A percentile compares a stretch with the other conserved stretches of the same genome.
These are phyloP conservation scores for Recurvirostra avosetta DNA, from an alignment of 2,113 vertebrate genomes.

Conservation along the genomic window DNA sequence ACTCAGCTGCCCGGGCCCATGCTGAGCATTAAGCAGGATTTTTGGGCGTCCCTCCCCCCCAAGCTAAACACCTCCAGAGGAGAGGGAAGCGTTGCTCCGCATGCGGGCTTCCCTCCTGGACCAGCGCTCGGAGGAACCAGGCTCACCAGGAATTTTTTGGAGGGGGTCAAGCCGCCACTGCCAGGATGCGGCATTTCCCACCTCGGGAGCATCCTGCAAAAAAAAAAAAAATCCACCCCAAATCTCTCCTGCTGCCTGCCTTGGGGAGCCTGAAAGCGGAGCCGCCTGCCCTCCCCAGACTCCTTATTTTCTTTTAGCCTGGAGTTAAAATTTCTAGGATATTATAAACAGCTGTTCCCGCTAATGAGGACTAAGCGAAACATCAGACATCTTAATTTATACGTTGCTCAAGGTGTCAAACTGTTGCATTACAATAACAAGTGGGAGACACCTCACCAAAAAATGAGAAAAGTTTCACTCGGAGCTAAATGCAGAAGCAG, in stretches of 20 bases:
- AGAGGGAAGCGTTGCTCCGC: rapidly evolving
- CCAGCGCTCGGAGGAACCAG: rapidly evolving
- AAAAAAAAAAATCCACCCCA: neutral
- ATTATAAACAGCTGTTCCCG: neutral
- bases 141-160: neutral
- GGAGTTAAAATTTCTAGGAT: neutral
- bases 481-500: neutral
- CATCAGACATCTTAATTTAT: constrained; percentile 23
- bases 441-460: neutral
- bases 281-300: neutral
- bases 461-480: neutral
- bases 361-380: neutral
- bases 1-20: neutral
- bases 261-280: neutral
- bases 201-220: neutral
- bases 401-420: constrained; percentile 14
- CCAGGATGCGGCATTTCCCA: neutral
- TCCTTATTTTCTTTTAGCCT: neutral
- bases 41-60: neutral
- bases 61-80: neutral
- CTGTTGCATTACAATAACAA: constrained; percentile 23
- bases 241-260: neutral
- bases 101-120: rapidly evolving
- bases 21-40: neutral
- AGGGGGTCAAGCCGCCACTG: neutral